phyloP scores from a whole-genome alignment of 2,113 vertebrate genomes.

The Sapajus apella region DNA sequence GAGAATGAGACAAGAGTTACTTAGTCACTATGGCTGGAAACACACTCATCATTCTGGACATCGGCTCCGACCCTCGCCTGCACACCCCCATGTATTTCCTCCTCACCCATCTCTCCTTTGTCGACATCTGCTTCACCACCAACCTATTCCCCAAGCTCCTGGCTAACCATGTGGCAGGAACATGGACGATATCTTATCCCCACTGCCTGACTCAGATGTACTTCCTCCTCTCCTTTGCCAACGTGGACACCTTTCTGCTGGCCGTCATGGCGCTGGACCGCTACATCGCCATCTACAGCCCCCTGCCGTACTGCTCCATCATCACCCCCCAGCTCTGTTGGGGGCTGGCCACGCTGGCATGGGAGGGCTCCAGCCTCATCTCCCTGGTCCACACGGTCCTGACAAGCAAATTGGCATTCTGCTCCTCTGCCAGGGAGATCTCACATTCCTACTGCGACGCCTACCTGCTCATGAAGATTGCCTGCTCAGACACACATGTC shows the following conservation, averaged over 20 bases:
- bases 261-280: slow-evolving; percentile 55
- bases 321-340: background rate
- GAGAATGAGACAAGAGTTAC: background rate
- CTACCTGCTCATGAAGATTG: slow-evolving; percentile 59
- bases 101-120: background rate
- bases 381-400: background rate
- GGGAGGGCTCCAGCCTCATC: background rate
- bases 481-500: slow-evolving; percentile 46
- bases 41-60: background rate
- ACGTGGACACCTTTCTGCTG: slow-evolving; percentile 63
- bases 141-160: slow-evolving; percentile 36
- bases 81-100: slow-evolving; percentile 28
- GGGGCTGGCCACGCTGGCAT: background rate
- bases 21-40: slow-evolving; percentile 38
- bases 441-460: slow-evolving; percentile 63
- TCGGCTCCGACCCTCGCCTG: background rate
- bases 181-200: background rate
- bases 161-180: background rate
- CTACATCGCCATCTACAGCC: slow-evolving; percentile 57
- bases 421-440: background rate
- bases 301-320: slow-evolving; percentile 27
- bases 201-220: slow-evolving; percentile 45
- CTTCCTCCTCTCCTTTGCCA: slow-evolving; percentile 40
- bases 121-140: slow-evolving; percentile 37
- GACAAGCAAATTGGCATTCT: slow-evolving; percentile 17